Evolutionary conservation across 2,888 invertebrate species (phyloP), one percentile per base, ranked within the genome.

Genomic region (Rhingia rostrata): DNA sequence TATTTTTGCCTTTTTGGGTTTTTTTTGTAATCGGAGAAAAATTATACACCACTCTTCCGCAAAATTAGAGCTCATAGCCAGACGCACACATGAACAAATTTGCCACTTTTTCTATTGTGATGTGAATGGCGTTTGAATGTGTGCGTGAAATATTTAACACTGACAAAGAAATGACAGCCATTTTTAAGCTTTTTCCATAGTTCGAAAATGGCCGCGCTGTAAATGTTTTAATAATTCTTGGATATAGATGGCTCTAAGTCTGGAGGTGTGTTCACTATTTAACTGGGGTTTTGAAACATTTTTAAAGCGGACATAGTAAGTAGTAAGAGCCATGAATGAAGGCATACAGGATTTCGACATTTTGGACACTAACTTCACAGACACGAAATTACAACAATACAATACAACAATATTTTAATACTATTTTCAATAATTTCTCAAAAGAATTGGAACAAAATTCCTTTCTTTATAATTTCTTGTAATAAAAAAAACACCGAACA

Each of bases 31-130:
- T 83, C 73, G 69, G 64, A 64, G 69, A 67, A 72, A 83, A 83
- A 63, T 78, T 83, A 45, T 83, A 78, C 78, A 83, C 83, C 69
- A 83, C 83, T 83, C 67, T 83, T 83, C 83, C 83, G 78, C 83
- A 83, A 83, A 83, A 83, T 82, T 78, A 83, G 73, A 83, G 73
- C 83, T 83, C 83, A 80, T 80, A 83, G 78, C 78, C 63, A 72
- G 70, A 70, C 63, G 66, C 47, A 83, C 78, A 78, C 53, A 22
- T 45, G 7, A 3, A 32, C 33, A 51, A 61, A 72, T 72, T 66
- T 61, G 72, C 37, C 72, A 77, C 61, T 63, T 78, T 77, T 83
- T 49, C 41, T 60, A 72, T 77, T 56, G 49, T 49, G 58, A 69
- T 72, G 39, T 39, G 22, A 49, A 53, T 75, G 64, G 43, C 7